Evolutionary conservation across 2,797 vertebrate genomes (phyloP).

Genomic region (Dendrocincla fuliginosa): DNA sequence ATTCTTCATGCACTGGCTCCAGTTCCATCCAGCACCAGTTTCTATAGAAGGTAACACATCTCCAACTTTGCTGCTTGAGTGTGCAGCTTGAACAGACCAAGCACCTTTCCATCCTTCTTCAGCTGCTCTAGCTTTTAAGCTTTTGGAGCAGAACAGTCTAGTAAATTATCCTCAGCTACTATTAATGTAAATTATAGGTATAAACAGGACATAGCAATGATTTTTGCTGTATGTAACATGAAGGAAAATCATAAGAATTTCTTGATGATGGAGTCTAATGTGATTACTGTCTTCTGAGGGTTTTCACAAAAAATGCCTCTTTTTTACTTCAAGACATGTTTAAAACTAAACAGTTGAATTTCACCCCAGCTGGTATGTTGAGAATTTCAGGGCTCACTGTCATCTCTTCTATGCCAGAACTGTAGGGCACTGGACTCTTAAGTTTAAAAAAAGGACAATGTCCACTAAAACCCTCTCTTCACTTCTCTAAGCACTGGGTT

Average conservation of each 20-base stretch:
- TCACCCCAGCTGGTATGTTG: not conserved
- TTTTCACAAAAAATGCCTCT: not conserved
- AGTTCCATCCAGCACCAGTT: not conserved
- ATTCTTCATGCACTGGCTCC: not conserved
- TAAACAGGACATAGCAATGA: not conserved
- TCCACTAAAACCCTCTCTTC: not conserved
- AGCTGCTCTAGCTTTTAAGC: not conserved
- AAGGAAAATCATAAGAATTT: not conserved
- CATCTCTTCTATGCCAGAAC: not conserved
- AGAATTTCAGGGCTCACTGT: not conserved
- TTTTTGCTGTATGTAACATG: not conserved
- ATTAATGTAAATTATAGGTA: not conserved
- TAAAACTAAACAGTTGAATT: not conserved
- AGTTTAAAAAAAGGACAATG: not conserved
- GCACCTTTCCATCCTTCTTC: not conserved
- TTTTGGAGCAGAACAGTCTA: not conserved
- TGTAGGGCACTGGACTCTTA: rapidly evolving
- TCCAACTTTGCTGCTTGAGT: rapidly evolving
- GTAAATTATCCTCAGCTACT: not conserved
- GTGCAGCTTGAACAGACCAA: not conserved
- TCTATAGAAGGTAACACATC: not conserved
- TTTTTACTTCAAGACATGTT: not conserved
- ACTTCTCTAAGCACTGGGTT: not conserved
- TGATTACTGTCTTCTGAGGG: not conserved
- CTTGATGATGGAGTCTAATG: not conserved